phyloP scores from a whole-genome alignment of 37 sponge, comb jelly and placozoan genomes.

The Cladorhizidae sp. region DNA sequence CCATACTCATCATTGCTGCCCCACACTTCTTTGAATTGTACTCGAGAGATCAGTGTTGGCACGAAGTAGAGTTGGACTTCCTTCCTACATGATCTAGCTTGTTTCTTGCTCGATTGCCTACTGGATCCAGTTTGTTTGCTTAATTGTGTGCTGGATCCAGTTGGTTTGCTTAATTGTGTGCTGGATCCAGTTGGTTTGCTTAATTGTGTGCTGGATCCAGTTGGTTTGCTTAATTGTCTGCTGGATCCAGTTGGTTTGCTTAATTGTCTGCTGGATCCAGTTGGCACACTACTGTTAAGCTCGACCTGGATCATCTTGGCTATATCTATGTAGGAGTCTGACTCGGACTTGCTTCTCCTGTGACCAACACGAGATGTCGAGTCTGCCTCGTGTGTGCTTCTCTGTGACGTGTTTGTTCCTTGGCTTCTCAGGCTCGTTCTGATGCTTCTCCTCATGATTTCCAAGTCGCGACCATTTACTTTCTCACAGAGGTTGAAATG shows the following conservation, averaged over 20 bases:
- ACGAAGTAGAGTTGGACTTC: conserved; percentile 12
- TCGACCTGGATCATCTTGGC: no score
- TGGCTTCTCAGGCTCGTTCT: neutral
- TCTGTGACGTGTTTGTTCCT: no score
- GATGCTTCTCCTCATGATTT: neutral
- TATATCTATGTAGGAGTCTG: no score
- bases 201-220: neutral
- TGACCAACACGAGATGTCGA: no score
- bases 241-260: no score
- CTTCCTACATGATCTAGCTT: neutral
- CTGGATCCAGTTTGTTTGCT: neutral
- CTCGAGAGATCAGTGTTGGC: neutral
- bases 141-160: neutral
- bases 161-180: neutral
- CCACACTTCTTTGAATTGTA: neutral
- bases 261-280: no score
- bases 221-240: no score
- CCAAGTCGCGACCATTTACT: neutral
- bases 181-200: neutral
- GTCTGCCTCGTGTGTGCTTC: no score
- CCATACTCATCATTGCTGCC: neutral
- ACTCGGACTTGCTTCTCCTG: no score
- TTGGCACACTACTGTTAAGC: no score
- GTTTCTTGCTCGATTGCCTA: neutral
- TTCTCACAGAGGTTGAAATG: conserved; percentile 12